These are phyloP conservation scores for Oeneis ivallda DNA, from an alignment of 2,888 invertebrate genomes.

Conservation along the genomic window DNA sequence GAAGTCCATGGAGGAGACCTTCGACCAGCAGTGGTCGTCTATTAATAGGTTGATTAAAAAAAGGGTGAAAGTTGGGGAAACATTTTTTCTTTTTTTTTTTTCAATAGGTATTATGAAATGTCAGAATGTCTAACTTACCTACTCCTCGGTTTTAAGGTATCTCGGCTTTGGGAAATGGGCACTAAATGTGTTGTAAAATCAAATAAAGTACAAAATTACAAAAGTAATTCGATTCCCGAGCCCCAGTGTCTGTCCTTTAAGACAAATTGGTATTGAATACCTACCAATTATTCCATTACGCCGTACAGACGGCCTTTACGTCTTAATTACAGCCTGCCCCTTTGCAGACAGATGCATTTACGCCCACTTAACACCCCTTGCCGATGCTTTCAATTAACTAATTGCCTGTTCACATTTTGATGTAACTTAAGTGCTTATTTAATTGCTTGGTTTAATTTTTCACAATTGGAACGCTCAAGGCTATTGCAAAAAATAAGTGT, in stretches of 20 bases:
- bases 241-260: constrained; percentile 17
- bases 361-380: constrained; percentile 28
- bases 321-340: constrained; percentile 27
- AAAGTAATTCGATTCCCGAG: constrained; percentile 19
- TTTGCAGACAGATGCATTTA: constrained; percentile 22
- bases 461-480: too few species aligned
- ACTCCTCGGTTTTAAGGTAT: too few species aligned
- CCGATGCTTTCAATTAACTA: constrained; percentile 25
- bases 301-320: constrained; percentile 20
- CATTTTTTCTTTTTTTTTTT: too few species aligned
- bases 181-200: too few species aligned
- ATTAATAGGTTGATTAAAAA: too few species aligned
- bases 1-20: too few species aligned
- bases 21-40: too few species aligned
- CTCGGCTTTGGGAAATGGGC: too few species aligned
- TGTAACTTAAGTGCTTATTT: constrained; percentile 8
- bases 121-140: too few species aligned
- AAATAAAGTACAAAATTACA: constrained; percentile 21
- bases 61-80: too few species aligned
- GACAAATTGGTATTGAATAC: constrained; percentile 30
- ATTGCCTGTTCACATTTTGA: constrained; percentile 15
- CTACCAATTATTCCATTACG: constrained; percentile 31
- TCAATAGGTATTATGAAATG: too few species aligned
- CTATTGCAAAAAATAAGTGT: too few species aligned
- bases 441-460: neutral